Evolutionary conservation across 2,113 vertebrate species (phyloP).

Genomic region (Tyrannus savana): DNA sequence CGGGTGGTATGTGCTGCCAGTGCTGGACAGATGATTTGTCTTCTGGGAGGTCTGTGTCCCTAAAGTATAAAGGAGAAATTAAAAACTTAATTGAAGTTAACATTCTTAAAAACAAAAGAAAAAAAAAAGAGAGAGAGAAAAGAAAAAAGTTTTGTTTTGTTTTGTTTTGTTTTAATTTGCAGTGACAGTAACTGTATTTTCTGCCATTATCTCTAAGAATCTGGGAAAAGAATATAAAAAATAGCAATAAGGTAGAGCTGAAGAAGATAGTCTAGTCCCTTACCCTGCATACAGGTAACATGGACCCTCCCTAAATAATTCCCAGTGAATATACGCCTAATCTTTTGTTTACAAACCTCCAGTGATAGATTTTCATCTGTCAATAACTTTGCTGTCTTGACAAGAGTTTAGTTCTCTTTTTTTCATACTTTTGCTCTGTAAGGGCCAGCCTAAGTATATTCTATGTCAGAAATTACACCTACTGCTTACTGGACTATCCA

Average conservation of each 20-base stretch:
- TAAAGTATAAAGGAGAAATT: neutral
- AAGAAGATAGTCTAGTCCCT: neutral
- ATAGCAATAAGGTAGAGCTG: too few relatives aligned
- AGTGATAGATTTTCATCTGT: neutral
- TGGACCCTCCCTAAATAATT: neutral
- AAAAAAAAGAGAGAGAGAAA: neutral
- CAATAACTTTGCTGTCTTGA: neutral
- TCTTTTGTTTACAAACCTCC: neutral
- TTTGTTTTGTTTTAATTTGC: too few relatives aligned
- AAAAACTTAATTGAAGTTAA: neutral
- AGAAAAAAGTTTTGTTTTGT: neutral
- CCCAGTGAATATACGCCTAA: neutral
- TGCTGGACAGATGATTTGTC: neutral
- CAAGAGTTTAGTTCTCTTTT: neutral
- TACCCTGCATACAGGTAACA: neutral
- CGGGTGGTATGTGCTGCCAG: neutral
- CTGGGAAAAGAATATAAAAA: too few relatives aligned
- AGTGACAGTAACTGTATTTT: too few relatives aligned
- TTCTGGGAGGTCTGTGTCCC: neutral
- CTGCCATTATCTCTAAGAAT: too few relatives aligned
- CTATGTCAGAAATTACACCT: neutral
- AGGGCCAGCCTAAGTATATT: neutral
- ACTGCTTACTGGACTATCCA: neutral
- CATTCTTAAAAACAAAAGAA: neutral
- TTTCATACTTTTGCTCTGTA: neutral